phyloP scores from a whole-genome alignment of 1,140 invertebrate genomes.

The Harpegnathos saltator region DNA sequence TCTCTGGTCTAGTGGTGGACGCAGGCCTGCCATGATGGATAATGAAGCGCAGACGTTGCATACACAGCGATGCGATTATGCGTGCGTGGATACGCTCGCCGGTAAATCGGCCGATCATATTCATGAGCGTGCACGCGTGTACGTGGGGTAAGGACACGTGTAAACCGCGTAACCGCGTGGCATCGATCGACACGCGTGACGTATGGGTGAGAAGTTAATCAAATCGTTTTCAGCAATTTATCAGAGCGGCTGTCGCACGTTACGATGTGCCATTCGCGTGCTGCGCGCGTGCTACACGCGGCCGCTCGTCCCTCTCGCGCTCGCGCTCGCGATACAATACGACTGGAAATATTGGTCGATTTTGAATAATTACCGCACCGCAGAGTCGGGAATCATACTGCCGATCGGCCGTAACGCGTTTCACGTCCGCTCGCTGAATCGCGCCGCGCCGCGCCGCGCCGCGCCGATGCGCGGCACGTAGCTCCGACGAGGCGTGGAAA shows the following conservation, averaged over 20 bases:
- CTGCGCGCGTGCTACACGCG: background rate
- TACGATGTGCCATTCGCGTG: constrained; percentile 12
- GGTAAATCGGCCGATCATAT: constrained; percentile 63
- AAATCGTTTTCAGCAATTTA: constrained; percentile 74
- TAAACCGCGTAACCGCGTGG: constrained; percentile 62
- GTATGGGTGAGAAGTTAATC: constrained; percentile 73
- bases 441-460: too few relatives aligned
- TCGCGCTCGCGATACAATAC: constrained; percentile 42
- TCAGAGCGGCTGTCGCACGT: constrained; percentile 37
- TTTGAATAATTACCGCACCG: constrained; percentile 63
- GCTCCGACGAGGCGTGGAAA: background rate
- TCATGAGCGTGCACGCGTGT: constrained; percentile 42
- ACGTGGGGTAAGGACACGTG: constrained; percentile 68
- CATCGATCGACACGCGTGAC: constrained; percentile 65
- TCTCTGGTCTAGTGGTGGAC: too few relatives aligned
- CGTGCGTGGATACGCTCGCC: constrained; percentile 13
- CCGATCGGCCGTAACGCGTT: constrained; percentile 25
- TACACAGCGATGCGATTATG: constrained; percentile 38
- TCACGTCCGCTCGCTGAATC: background rate
- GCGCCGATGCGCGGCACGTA: background rate
- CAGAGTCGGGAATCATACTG: constrained; percentile 34
- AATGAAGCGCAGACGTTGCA: constrained; percentile 7
- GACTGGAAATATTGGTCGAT: constrained; percentile 46
- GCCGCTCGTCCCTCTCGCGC: background rate
- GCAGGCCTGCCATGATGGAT: too few relatives aligned